Base-by-base conservation (phyloP, 2,888 invertebrate genomes). In the Drosophila algonquin region DNA sequence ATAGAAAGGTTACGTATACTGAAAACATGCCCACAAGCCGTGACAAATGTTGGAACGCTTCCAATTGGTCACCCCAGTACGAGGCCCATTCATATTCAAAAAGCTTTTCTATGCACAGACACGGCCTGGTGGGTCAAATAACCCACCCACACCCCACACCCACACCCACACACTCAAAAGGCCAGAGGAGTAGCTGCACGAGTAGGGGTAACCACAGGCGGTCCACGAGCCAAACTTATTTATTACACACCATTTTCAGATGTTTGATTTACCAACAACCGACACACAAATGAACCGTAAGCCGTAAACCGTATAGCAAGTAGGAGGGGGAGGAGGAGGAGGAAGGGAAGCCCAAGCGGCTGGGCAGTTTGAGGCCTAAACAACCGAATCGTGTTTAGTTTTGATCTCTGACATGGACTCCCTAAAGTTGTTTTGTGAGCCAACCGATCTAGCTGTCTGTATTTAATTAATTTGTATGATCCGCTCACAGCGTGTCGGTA, bases 381-480 rank as follows among this genome's bases (percentile, higher is more conserved):
- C 69, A 80, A 82, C 80, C 65, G 61, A 87, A 73, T 75, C 64
- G 76, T 80, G 73, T 76, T 76, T 75, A 59, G 74, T 30, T 60
- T 62, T 70, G 83, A 88, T 88, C 89, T 74, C 44, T 83, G 75
- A 50, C 59, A 61, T 47, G 68, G 63, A 57, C 58, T 59, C 72
- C 53, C 58, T 40, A 61, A 64, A 50, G 51, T 44, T 56, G 24
- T 51, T 35, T 52, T 57, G 45, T 53, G 64, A 47, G 52, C 71
- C 54, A 47, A 56, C 71, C 54, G 62, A 62, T 73, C 53, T 24
- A 1, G 57, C 50, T 48, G 30, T 81, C 57, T 78, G 88, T 74
- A 71, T 71, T 87, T 88, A 83, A 83, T 83, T 83, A 83, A 83
- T 83, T 83, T 83, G 89, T 83, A 81, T 79, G 85, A 84, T 81